Evolutionary conservation across 30 jellyfish, hydroid and myxozoan species (phyloP), one percentile per base, ranked within the genome.

Genomic region (Morbakka virulenta): DNA sequence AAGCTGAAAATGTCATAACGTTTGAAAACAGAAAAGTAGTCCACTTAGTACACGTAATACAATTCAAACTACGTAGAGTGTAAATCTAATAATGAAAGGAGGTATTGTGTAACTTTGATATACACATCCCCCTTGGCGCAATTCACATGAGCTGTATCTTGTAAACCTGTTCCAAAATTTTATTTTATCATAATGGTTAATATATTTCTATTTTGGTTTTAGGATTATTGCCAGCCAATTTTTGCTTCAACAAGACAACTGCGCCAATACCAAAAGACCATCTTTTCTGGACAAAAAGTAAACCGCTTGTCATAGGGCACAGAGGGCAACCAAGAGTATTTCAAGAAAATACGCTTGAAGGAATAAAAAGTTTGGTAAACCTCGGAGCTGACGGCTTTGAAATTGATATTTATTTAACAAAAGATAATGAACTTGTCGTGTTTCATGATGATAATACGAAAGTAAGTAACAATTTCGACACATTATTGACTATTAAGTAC

Each of bases 311-410:
- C 6, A 73, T 89, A 20, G 97, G 96, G n/a, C 97, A 89, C 82
- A 77, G 95, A 27, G 97, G 97, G 0, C 87, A 82, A 20, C 97
- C 97, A 49, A 75, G 62, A 62, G 67, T 21, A 34, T 89, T 30
- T 49, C 95, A 82, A 66, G 97, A 89, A 49, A 89, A 89, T 47
- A 75, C 97, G 3, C 67, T 75, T 6, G 97, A 89, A 30, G 95
- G 97, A n/a, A 62, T 89, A 28, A 66, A 50, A 32, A 83, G 93
- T 25, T 61, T 79, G 63, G 76, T 80, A 2, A 80, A 67, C 24
- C 74, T 83, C 1, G 65, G 76, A n/a, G 97, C 95, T 33, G 97
- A 89, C 48, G 97, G 97, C 0, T 82, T 66, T 34, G 97, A 89
- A 74, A 68, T 80, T 13, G 97, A 89, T 48, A 83, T 78, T 2